These are phyloP conservation scores for Moxostoma hubbsi DNA, from an alignment of 2,797 vertebrate genomes.

Conservation along the genomic window DNA sequence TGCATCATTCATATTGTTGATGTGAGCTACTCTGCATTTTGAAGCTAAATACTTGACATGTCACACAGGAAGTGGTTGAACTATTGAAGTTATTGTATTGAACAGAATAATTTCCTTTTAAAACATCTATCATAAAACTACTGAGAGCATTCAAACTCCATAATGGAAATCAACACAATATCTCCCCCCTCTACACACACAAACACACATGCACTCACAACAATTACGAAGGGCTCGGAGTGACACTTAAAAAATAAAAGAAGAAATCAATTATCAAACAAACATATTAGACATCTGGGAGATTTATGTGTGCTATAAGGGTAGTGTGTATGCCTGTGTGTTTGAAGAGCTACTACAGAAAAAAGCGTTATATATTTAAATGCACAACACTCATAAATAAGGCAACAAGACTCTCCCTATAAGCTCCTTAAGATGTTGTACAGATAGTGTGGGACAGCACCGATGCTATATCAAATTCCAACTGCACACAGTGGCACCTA, in stretches of 20 bases:
- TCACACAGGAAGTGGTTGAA: not conserved
- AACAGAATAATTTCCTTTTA: not conserved
- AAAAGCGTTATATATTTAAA: not conserved
- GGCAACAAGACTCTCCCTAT: not conserved
- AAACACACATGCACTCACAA: constrained; percentile 4
- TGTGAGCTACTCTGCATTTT: not conserved
- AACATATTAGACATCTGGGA: no score
- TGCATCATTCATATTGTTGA: no score
- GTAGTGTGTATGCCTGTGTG: not conserved
- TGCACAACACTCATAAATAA: not conserved
- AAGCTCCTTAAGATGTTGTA: not conserved
- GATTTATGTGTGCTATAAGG: no score
- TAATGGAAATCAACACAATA: not conserved
- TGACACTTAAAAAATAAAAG: no score
- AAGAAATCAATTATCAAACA: no score
- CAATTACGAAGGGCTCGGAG: not conserved
- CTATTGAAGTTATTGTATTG: not conserved
- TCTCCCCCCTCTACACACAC: not conserved
- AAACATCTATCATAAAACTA: not conserved
- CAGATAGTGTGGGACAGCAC: not conserved
- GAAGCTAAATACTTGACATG: not conserved
- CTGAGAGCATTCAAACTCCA: not conserved
- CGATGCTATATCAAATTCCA: constrained; percentile 4
- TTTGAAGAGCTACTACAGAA: not conserved
- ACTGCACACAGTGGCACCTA: constrained; percentile 10